Evolutionary conservation across 2,797 vertebrate species (phyloP).

Genomic region (Nannoperca obscura): DNA sequence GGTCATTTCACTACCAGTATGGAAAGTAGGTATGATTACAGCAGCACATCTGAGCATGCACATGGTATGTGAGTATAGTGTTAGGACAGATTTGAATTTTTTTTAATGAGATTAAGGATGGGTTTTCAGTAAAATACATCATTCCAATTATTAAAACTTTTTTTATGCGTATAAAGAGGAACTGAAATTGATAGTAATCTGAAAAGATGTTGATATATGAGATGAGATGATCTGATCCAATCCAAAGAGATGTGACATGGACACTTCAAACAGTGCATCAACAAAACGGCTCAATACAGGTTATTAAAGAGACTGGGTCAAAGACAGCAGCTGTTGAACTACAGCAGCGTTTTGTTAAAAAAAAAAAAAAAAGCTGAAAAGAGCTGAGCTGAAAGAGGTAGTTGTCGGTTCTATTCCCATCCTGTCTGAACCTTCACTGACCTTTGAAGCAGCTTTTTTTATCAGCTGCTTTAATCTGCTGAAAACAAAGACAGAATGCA

Average conservation of each 20-base stretch:
- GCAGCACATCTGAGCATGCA: too few species aligned
- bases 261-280: slow-evolving; percentile 15
- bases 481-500: slow-evolving; percentile 43
- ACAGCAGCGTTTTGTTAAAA: background rate
- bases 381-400: slow-evolving; percentile 16
- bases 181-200: background rate
- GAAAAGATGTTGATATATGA: background rate
- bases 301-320: slow-evolving; percentile 10
- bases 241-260: slow-evolving; percentile 11
- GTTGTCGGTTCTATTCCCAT: slow-evolving; percentile 32
- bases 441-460: slow-evolving; percentile 51
- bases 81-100: too few species aligned
- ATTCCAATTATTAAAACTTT: background rate
- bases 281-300: background rate
- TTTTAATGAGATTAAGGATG: background rate
- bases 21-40: too few species aligned
- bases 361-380: slow-evolving; percentile 10
- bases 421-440: slow-evolving; percentile 30
- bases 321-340: slow-evolving; percentile 9
- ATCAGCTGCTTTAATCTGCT: slow-evolving; percentile 55
- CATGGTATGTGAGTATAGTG: too few species aligned
- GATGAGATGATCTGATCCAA: background rate
- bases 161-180: background rate
- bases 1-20: too few species aligned
- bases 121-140: background rate